A percentile compares a stretch with the other conserved stretches of the same genome.
These are phyloP conservation scores for Dryococelus australis DNA, from an alignment of 2,888 invertebrate species.

Conservation along the genomic window DNA sequence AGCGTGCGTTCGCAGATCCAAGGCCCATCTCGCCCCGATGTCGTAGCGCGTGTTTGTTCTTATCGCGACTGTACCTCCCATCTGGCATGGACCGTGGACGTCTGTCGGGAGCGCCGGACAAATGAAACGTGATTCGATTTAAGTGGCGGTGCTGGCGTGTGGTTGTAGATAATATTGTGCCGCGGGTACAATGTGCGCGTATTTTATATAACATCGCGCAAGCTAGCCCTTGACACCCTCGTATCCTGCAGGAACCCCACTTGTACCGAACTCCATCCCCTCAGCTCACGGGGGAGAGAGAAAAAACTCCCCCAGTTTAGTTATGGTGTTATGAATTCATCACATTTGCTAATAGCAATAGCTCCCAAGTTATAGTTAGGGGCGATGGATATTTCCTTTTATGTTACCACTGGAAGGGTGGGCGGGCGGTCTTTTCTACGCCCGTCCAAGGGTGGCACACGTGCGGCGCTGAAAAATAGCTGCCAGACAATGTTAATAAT, in stretches of 20 bases:
- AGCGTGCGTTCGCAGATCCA: no score
- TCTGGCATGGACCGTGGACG: no score
- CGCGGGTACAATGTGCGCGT: background rate
- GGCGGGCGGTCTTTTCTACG: background rate
- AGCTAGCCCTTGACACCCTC: background rate
- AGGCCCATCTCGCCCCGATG: no score
- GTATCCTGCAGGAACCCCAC: background rate
- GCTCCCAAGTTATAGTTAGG: constrained; percentile 17
- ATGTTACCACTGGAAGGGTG: background rate
- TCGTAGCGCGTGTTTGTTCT: no score
- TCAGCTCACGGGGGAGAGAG: no score
- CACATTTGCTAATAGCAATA: constrained; percentile 24
- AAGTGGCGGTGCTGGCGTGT: background rate
- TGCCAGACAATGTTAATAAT: constrained; percentile 27
- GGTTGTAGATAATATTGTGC: background rate
- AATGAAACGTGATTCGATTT: constrained; percentile 9
- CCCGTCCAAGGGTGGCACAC: background rate
- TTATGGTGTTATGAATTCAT: constrained; percentile 23
- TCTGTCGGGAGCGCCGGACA: background rate
- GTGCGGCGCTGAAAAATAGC: background rate
- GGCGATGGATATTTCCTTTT: constrained; percentile 17
- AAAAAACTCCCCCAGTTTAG: background rate
- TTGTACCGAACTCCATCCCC: background rate
- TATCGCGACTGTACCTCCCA: no score
- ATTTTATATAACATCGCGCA: background rate